Evolutionary conservation across 2,888 invertebrate genomes (phyloP), one percentile per base, ranked within the genome.

Genomic region (Acanthoscelides obtectus): DNA sequence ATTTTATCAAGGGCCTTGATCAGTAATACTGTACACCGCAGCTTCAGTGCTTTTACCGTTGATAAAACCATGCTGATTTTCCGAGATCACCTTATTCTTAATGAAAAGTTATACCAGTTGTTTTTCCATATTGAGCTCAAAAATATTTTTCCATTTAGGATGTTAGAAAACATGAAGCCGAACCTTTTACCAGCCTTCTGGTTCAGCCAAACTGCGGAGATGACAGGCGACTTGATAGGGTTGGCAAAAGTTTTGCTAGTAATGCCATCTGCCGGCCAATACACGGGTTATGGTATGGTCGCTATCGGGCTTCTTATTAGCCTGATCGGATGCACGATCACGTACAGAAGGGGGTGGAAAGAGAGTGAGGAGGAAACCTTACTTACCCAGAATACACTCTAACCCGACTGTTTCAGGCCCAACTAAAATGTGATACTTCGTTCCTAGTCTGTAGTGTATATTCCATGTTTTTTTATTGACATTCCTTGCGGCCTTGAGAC

Each of bases 151-250:
- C 70, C 73, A 85, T 87, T 22, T 80, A 92, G 91, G n/a, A 83
- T 90, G 69, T 88, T 90, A 76, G 83, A 87, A 69, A 84, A 87
- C 70, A 82, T 90, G 17, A 86, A 86, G 20, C 85, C 89, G 71
- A 88, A 89, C 66, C 86, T 90, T 81, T 88, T 93, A 82, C 94
- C 94, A 1, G 89, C 92, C 87, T 86, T 94, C 81, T 94, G 93
- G 93, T 94, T 95, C 85, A 87, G 88, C 0, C 93, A 94, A 84
- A 87, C 88, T 76, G 90, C 91, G 67, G 81, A 84, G 68, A 83
- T 91, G 8, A 89, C 90, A 65, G 84, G 88, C 3, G 86, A 89
- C 22, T 88, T 91, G 77, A 90, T 92, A 0, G 78, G 79, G 0
- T 77, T 87, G 82, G 87, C 90, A 0, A 87, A 88, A 72, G 78